Conservation (phyloP, 2,113 vertebrate species). For the Leptodactylus fuscus region DNA sequence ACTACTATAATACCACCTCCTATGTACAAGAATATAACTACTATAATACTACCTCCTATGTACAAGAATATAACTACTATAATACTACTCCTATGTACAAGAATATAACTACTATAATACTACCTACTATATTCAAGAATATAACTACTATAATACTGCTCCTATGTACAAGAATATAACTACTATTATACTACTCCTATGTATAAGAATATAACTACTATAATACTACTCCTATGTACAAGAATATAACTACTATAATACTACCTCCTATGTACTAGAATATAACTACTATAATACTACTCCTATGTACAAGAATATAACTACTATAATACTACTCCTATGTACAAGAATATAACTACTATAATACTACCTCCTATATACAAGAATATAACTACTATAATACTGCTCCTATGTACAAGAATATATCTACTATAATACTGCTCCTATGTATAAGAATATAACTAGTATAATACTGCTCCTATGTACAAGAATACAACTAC, state of each 20-base stretch:
- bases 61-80: too few species aligned
- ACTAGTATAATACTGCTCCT: not conserved
- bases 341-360: not conserved
- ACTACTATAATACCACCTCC: too few species aligned
- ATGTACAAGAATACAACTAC: conserved; percentile 1
- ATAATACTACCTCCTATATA: not conserved
- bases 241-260: not conserved
- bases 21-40: too few species aligned
- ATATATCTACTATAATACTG: not conserved
- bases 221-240: not conserved
- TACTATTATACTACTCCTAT: conserved; percentile 3
- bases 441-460: not conserved
- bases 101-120: too few species aligned
- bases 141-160: too few species aligned
- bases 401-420: not conserved
- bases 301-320: not conserved
- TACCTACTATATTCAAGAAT: too few species aligned
- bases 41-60: too few species aligned
- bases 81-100: too few species aligned
- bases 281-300: conserved; percentile 8
- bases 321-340: conserved; percentile 5
- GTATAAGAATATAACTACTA: not conserved
- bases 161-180: not conserved
- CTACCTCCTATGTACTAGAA: not conserved
- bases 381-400: not conserved